These are phyloP conservation scores for Vipera latastei DNA, from an alignment of 2,797 vertebrate species.

Conservation along the genomic window DNA sequence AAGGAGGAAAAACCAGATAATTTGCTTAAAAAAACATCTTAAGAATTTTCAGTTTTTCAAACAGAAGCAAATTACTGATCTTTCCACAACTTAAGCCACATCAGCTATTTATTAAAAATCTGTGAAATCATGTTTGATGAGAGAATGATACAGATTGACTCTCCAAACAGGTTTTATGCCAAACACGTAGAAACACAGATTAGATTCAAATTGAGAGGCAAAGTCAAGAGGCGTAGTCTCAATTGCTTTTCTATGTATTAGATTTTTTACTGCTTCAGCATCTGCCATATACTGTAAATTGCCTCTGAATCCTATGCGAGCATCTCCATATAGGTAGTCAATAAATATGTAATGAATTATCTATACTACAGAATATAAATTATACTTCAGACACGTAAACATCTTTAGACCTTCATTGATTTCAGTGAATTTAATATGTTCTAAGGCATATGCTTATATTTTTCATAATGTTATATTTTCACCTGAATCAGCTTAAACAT, in stretches of 20 bases:
- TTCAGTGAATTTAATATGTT: background rate
- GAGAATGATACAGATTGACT: background rate
- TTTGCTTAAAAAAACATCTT: too few species aligned
- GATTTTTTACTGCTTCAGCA: background rate
- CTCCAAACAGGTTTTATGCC: background rate
- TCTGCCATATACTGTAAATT: background rate
- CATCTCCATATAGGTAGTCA: background rate
- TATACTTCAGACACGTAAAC: background rate
- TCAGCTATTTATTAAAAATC: too few species aligned
- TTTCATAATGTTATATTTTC: conserved; percentile 32
- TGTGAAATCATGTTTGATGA: too few species aligned
- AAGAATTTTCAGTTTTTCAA: too few species aligned
- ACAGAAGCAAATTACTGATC: too few species aligned
- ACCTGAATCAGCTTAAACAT: conserved; percentile 93
- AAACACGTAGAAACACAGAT: background rate
- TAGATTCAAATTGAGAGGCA: background rate
- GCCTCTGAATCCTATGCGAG: background rate
- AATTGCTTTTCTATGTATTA: background rate
- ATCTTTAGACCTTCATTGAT: background rate
- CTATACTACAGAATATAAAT: too few species aligned
- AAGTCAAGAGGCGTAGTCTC: background rate
- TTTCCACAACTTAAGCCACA: too few species aligned
- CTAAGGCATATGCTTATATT: background rate
- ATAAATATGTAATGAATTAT: background rate
- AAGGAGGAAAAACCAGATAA: too few species aligned